A percentile compares a stretch with the other conserved stretches of the same genome.
Evolutionary conservation across 2,797 vertebrate species (phyloP).

Genomic region (Falco novaeseelandiae): DNA sequence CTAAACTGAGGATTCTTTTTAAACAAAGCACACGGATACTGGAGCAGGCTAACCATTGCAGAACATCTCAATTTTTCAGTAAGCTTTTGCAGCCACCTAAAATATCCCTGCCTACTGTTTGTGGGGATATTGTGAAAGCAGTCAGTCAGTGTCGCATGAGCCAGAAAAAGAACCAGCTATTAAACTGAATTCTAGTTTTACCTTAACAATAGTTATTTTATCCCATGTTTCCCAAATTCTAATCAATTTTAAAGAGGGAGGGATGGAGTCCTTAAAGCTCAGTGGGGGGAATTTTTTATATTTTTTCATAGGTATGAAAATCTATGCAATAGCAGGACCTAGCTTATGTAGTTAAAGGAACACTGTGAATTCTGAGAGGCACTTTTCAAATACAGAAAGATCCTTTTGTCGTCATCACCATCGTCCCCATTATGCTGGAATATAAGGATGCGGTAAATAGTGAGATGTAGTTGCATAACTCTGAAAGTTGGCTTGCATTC

Average conservation of each 20-base stretch:
- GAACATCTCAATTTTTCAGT: slow-evolving; percentile 25
- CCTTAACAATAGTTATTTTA: background rate
- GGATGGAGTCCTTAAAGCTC: background rate
- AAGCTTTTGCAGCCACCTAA: background rate
- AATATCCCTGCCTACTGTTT: background rate
- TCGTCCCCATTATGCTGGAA: background rate
- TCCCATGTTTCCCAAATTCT: background rate
- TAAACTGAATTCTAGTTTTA: background rate
- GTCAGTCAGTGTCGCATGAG: background rate
- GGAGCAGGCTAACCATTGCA: background rate
- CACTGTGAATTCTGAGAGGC: background rate
- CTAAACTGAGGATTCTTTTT: background rate
- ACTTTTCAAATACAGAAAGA: background rate
- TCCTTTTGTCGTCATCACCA: background rate
- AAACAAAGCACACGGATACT: background rate
- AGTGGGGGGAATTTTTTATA: background rate
- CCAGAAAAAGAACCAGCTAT: background rate
- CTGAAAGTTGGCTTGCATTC: background rate
- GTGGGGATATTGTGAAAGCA: background rate
- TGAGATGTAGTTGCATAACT: background rate
- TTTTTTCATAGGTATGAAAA: background rate
- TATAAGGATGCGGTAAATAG: background rate
- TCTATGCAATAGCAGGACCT: background rate
- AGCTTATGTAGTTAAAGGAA: background rate
- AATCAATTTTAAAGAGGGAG: background rate